Evolutionary conservation across 2,113 vertebrate species (phyloP), one percentile per base, ranked within the genome.

Genomic region (Bubo bubo): DNA sequence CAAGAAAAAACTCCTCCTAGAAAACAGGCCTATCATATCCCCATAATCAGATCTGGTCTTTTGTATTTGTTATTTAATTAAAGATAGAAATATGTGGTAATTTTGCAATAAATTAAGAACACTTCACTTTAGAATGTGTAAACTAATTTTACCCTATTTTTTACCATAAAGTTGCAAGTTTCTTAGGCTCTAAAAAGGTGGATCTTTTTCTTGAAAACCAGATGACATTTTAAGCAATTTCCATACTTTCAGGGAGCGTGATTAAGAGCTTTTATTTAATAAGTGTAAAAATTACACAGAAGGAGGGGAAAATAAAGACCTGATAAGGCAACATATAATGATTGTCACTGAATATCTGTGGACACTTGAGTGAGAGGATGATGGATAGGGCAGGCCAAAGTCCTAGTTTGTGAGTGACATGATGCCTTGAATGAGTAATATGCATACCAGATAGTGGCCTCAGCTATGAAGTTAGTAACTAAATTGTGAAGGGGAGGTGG

Each of bases 41-140:
- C 27, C 1, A 3, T 58, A 77, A 77, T 71, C 77, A 28, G 30
- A 67, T 35, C 9, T 50, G 21, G 6, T 27, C 6, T 39, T 94
- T 87, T 90, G 30, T 62, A 56, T 60, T 90, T 81, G 4, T 79
- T 87, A 50, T 81, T 93, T 74, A 91, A 67, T 63, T 3, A 66
- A 71, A 87, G n/a, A 41, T 6, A 90, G n/a, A 60, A 80, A 60
- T 86, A 53, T 15, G 10, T 45, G 18, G 8, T 52, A 76, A 53
- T 86, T 84, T 86, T 68, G 43, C 21, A 88, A 43, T 64, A 80
- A 56, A 64, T 49, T 45, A 80, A 80, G 30, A 84, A 6, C 43
- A 30, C 6, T 70, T 77, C 17, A 49, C 8, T 86, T 71, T 84
- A 55, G 27, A 93, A 66, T 50, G 22, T 59, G 32, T 5, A 62